Percentiles rank a stretch among this genome's conserved stretches.
Conservation (phyloP, 2,113 vertebrate genomes). For the Corythaeola cristata region DNA sequence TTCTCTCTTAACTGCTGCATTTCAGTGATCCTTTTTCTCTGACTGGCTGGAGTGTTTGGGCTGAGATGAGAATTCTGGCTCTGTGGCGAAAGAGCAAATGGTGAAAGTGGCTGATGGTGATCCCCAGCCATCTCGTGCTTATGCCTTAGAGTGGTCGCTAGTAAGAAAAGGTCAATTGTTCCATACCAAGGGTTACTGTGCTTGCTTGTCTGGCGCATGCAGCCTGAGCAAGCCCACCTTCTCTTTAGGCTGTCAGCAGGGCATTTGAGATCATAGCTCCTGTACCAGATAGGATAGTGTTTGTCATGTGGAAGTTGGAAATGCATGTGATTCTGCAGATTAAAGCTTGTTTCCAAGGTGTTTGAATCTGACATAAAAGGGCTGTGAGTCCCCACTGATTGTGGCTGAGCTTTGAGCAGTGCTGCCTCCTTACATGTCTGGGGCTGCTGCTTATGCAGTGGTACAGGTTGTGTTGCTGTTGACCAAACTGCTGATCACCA, state of each 20-base stretch:
- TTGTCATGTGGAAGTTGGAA: fast-evolving
- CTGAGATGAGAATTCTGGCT: background rate
- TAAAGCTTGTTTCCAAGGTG: background rate
- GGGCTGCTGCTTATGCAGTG: background rate
- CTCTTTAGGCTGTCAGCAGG: background rate
- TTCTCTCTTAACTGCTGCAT: background rate
- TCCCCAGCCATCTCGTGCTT: background rate
- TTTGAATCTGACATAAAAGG: background rate
- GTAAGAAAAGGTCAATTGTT: fast-evolving
- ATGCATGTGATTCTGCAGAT: background rate
- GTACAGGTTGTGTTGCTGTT: background rate
- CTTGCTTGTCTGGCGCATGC: background rate
- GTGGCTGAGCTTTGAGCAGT: background rate
- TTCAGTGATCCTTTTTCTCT: background rate
- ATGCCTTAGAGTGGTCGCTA: fast-evolving
- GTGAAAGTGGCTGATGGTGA: background rate
- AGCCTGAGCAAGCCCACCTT: background rate
- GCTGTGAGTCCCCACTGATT: fast-evolving
- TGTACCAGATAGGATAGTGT: fast-evolving
- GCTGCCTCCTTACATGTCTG: background rate
- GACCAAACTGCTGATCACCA: background rate
- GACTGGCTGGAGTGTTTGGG: background rate
- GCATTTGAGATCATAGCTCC: background rate
- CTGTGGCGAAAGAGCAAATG: background rate
- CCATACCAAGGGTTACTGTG: background rate